A percentile compares a stretch with the other conserved stretches of the same genome.
phyloP scores from a whole-genome alignment of 53 echinoderm and acorn worm species.

The Holothuria scabra region DNA sequence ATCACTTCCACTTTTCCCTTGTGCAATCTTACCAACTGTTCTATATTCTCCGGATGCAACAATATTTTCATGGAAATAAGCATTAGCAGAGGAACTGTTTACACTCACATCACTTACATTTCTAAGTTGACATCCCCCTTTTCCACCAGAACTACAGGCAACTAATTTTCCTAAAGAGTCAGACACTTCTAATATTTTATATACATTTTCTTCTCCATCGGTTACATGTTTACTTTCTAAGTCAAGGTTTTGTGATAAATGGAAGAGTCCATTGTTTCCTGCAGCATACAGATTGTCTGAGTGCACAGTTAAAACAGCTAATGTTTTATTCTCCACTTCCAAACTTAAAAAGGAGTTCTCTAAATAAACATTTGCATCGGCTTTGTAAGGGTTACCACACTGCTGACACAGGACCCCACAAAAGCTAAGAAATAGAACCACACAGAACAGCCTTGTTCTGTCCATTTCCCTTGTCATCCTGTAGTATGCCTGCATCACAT shows the following conservation, averaged over 20 bases:
- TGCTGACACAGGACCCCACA: no score
- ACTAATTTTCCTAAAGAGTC: neutral
- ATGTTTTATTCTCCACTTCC: neutral
- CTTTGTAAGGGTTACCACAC: neutral
- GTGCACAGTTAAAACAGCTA: conserved; percentile 1
- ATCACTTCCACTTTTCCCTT: neutral
- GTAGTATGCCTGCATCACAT: no score
- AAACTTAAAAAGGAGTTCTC: neutral
- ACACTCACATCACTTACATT: neutral
- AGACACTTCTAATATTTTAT: conserved; percentile 14
- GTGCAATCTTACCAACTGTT: neutral
- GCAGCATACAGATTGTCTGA: neutral
- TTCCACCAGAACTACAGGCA: neutral
- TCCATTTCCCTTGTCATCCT: no score
- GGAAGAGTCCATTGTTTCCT: conserved; percentile 29
- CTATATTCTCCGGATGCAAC: neutral
- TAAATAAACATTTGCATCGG: neutral
- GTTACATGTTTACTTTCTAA: neutral
- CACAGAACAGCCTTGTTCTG: no score
- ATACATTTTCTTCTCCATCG: neutral
- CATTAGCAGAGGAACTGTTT: neutral
- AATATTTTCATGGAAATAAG: neutral
- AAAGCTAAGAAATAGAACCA: no score
- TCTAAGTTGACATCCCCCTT: neutral
- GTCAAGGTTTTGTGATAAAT: neutral